These are phyloP conservation scores for Spea hammondii DNA, from an alignment of 2,797 vertebrate species.

Conservation along the genomic window DNA sequence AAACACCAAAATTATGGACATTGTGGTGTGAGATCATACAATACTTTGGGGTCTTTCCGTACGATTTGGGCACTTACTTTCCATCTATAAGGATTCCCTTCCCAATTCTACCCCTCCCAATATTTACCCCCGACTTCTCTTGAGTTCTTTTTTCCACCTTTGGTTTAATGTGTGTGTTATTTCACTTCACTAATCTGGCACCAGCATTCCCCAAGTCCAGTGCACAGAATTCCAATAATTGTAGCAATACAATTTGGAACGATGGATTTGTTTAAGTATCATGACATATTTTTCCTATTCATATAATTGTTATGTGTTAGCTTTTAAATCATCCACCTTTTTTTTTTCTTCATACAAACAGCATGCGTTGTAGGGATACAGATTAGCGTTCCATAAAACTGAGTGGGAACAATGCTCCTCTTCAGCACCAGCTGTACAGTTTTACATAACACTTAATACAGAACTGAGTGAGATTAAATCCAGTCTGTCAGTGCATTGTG, in stretches of 20 bases:
- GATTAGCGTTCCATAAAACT: constrained; percentile 55
- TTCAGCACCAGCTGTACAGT: constrained; percentile 77
- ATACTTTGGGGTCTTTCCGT: too few relatives aligned
- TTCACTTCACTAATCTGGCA: background rate
- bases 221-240: constrained; percentile 3
- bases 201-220: background rate
- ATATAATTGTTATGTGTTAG: constrained; percentile 42
- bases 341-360: constrained; percentile 7
- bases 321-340: constrained; percentile 42
- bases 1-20: too few relatives aligned
- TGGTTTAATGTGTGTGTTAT: too few relatives aligned
- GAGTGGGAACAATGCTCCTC: constrained; percentile 67
- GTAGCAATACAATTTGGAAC: background rate
- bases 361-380: constrained; percentile 34
- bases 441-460: constrained; percentile 75
- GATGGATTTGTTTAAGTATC: constrained; percentile 11
- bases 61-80: too few relatives aligned
- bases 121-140: too few relatives aligned
- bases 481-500: constrained; percentile 78
- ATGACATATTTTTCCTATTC: constrained; percentile 8
- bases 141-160: too few relatives aligned
- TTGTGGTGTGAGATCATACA: too few relatives aligned
- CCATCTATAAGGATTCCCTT: too few relatives aligned
- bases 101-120: too few relatives aligned
- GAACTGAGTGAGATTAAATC: constrained; percentile 79